Evolutionary conservation across 2,888 invertebrate genomes (phyloP), one percentile per base, ranked within the genome.

Genomic region (Calliphora vomitoria): DNA sequence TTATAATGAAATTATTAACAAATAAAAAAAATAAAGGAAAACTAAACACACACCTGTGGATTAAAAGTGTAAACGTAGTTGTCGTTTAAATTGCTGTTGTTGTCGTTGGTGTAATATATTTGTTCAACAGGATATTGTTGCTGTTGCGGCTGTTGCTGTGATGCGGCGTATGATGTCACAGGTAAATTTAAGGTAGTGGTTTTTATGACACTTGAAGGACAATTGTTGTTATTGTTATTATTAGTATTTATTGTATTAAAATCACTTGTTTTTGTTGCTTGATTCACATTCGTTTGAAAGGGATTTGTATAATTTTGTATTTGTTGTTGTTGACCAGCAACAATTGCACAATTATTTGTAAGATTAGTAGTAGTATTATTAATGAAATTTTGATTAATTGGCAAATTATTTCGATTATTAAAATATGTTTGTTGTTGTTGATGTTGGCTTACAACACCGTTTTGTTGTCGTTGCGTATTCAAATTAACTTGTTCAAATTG

Each of bases 31-130:
- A 44, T 38, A 50, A 31, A n/a, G 2, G 47, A 44, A n/a, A 53
- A 0, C 1, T 15, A 31, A 50, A 75, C 76, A 89, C 93, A 92
- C 92, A 93, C 92, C 93, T 93, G 92, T 92, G 92, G 92, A 92
- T 92, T 90, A 89, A 90, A 90, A 86, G 88, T 87, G 86, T 90
- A 90, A 87, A 88, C 86, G 88, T 86, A 82, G 89, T 84, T 86
- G 35, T 86, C 84, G 79, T 78, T 88, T 71, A 74, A 44, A 76
- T 75, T 88, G n/a, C n/a, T n/a, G 83, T 81, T 90, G 87, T 75
- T 88, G 74, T 89, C 66, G 89, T 84, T 88, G 83, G 44, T 88
- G 66, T 81, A 82, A 81, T 85, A 88, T 74, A 78, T 79, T 91
- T 91, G 90, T 88, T 91, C 91, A 92, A 90, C 90, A 91, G 91